These are phyloP conservation scores for Berghia stephanieae DNA, from an alignment of 1,140 invertebrate genomes.

Conservation along the genomic window DNA sequence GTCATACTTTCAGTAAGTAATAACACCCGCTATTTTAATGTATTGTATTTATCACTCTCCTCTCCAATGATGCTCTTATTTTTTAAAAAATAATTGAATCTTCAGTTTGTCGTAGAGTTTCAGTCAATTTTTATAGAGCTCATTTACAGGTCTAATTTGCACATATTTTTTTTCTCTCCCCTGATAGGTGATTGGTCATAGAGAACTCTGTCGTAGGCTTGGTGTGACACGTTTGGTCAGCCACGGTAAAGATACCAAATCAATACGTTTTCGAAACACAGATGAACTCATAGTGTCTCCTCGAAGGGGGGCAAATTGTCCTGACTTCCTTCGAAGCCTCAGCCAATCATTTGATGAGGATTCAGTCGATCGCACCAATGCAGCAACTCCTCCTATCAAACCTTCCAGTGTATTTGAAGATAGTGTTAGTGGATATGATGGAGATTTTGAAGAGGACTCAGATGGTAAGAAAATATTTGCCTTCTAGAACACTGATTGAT, in stretches of 20 bases:
- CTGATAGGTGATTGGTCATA: conserved; percentile 51
- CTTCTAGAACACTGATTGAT: background rate
- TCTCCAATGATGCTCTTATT: no score
- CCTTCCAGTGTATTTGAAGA: conserved; percentile 45
- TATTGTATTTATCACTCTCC: no score
- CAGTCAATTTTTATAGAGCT: no score
- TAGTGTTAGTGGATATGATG: conserved; percentile 55
- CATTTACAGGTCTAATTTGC: background rate
- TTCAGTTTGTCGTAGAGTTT: no score
- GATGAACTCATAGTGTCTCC: conserved; percentile 61
- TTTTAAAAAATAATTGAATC: no score
- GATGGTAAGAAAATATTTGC: conserved; percentile 26
- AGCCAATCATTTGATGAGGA: background rate
- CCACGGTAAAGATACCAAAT: conserved; percentile 45
- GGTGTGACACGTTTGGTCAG: conserved; percentile 53
- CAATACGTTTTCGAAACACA: conserved; percentile 50
- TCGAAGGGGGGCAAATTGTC: conserved; percentile 42
- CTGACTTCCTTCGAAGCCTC: conserved; percentile 17
- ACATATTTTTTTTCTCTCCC: background rate
- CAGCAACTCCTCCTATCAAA: conserved; percentile 47
- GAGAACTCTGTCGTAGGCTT: conserved; percentile 52
- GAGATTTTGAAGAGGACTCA: conserved; percentile 56
- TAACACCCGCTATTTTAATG: no score
- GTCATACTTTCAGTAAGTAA: no score
- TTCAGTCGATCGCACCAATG: conserved; percentile 37